Conservation (phyloP, 1,140 invertebrate genomes). For the Papilio polyxenes region DNA sequence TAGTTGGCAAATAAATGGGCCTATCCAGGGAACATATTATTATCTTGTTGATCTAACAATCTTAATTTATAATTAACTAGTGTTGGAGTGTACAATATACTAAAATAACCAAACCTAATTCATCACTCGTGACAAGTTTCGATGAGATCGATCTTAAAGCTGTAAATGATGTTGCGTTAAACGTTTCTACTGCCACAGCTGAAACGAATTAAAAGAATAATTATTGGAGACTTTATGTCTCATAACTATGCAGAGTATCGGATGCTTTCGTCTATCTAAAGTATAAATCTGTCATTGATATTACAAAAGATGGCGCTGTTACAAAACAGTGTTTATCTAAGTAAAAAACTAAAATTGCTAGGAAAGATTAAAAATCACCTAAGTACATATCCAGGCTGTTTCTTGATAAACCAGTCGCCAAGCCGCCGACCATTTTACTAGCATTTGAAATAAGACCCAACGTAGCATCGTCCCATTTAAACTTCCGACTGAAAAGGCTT, state of each 20-base stretch:
- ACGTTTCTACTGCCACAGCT: slow-evolving; percentile 87
- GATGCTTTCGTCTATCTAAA: neutral
- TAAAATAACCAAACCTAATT: slow-evolving; percentile 82
- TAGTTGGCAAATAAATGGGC: too few species aligned
- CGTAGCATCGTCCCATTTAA: slow-evolving; percentile 69
- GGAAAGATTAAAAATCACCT: slow-evolving; percentile 49
- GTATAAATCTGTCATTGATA: neutral
- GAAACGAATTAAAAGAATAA: slow-evolving; percentile 70
- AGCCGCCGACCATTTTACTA: slow-evolving; percentile 63
- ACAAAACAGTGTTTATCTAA: neutral
- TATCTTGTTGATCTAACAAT: neutral
- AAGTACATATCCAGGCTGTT: slow-evolving; percentile 66
- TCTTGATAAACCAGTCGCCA: slow-evolving; percentile 60
- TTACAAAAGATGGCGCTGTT: neutral
- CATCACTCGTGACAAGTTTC: slow-evolving; percentile 87
- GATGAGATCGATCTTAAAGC: slow-evolving; percentile 90
- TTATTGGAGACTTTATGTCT: slow-evolving; percentile 47
- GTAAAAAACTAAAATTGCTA: neutral
- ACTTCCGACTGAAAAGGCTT: slow-evolving; percentile 66
- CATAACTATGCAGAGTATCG: too few species aligned
- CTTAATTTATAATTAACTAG: neutral
- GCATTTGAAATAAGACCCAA: slow-evolving; percentile 65
- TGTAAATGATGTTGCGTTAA: slow-evolving; percentile 90
- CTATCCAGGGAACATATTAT: neutral
- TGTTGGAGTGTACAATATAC: neutral